Conservation (phyloP, 2,113 vertebrate species). For the Talpa occidentalis region DNA sequence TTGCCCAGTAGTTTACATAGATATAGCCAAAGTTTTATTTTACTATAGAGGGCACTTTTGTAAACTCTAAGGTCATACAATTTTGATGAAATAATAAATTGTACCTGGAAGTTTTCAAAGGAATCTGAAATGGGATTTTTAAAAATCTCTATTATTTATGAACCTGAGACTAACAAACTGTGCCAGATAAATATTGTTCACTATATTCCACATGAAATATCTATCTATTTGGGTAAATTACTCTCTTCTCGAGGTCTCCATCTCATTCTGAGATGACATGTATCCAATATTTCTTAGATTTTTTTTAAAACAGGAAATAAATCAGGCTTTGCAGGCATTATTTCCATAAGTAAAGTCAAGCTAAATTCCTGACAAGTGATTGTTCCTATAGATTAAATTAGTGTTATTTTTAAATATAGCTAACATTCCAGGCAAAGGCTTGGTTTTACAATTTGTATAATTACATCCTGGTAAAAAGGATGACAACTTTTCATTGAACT, state of each 20-base stretch:
- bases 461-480: background rate
- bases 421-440: background rate
- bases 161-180: background rate
- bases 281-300: background rate
- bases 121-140: background rate
- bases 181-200: background rate
- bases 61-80: background rate
- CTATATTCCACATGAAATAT: background rate
- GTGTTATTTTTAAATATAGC: background rate
- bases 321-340: background rate
- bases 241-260: background rate
- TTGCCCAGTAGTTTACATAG: background rate
- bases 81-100: slow-evolving; percentile 24
- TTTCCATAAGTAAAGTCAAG: background rate
- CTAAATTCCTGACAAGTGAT: background rate
- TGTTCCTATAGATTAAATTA: background rate
- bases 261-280: background rate
- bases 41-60: background rate
- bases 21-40: background rate
- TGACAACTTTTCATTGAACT: background rate
- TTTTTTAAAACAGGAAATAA: background rate
- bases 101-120: background rate
- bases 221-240: background rate
- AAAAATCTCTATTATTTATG: background rate
- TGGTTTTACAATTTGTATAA: background rate